Conservation (phyloP, 2,888 invertebrate genomes). For the Dyspetes luteomarginatus region DNA sequence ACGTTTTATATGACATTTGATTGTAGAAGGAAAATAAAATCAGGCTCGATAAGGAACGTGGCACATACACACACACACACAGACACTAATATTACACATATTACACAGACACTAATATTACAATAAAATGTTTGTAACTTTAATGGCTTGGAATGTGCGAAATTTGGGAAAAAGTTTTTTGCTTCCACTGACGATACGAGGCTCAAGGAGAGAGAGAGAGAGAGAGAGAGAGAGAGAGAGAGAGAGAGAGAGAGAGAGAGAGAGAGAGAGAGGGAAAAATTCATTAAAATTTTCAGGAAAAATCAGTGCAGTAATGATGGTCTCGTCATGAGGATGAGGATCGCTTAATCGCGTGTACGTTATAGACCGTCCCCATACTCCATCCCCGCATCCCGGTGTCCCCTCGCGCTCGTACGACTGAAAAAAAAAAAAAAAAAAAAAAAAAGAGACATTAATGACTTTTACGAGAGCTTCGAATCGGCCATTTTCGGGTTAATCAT, state of each 20-base stretch:
- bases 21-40: background rate
- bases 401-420: constrained; percentile 60
- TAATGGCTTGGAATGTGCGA: constrained; percentile 27
- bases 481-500: background rate
- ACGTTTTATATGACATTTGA: background rate
- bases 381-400: constrained; percentile 62
- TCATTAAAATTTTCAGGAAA: background rate
- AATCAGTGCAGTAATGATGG: background rate
- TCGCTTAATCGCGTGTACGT: constrained; percentile 57
- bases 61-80: constrained; percentile 8
- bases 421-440: constrained; percentile 11
- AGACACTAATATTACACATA: no score
- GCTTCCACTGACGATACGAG: constrained; percentile 38
- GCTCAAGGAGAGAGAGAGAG: constrained; percentile 15
- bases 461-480: constrained; percentile 21
- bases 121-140: constrained; percentile 14
- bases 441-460: constrained; percentile 20
- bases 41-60: constrained; percentile 7
- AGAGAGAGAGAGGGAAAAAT: background rate
- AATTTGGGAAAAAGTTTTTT: constrained; percentile 20
- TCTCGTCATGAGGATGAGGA: background rate
- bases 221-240: background rate
- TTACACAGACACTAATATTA: constrained; percentile 16
- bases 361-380: constrained; percentile 58
- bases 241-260: background rate